Conservation (phyloP, 2,797 vertebrate species). For the Sebastes cheni region DNA sequence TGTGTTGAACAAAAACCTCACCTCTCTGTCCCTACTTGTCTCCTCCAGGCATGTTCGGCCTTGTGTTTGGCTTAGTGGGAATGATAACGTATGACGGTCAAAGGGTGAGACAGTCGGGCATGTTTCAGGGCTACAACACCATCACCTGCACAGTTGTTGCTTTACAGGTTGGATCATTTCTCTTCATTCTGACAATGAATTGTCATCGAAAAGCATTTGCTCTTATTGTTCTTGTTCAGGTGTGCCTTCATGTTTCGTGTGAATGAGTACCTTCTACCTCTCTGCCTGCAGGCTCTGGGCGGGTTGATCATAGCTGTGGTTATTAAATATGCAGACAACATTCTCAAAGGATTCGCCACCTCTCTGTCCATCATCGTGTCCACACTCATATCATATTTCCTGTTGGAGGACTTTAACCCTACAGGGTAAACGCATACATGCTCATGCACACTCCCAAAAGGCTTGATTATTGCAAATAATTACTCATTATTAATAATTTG, state of each 20-base stretch:
- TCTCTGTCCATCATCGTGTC: constrained; percentile 97
- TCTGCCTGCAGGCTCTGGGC: constrained; percentile 88
- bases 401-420: constrained; percentile 94
- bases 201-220: not conserved
- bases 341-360: constrained; percentile 97
- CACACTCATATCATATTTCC: constrained; percentile 94
- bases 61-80: constrained; percentile 89
- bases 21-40: not conserved
- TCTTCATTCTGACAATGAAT: not conserved
- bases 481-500: not conserved
- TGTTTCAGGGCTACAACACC: constrained; percentile 95
- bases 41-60: constrained; percentile 89
- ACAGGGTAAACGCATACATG: constrained; percentile 83
- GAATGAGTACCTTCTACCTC: not conserved
- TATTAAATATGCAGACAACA: constrained; percentile 99
- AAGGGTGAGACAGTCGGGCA: constrained; percentile 85
- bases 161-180: constrained; percentile 86
- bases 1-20: not conserved
- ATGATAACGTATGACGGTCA: constrained; percentile 91
- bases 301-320: constrained; percentile 95
- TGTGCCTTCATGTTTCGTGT: not conserved
- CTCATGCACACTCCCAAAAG: not conserved
- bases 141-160: constrained; percentile 91
- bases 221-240: not conserved
- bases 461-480: not conserved